Evolutionary conservation across 1,140 invertebrate species (phyloP), one percentile per base, ranked within the genome.

Genomic region (Amyelois transitella): DNA sequence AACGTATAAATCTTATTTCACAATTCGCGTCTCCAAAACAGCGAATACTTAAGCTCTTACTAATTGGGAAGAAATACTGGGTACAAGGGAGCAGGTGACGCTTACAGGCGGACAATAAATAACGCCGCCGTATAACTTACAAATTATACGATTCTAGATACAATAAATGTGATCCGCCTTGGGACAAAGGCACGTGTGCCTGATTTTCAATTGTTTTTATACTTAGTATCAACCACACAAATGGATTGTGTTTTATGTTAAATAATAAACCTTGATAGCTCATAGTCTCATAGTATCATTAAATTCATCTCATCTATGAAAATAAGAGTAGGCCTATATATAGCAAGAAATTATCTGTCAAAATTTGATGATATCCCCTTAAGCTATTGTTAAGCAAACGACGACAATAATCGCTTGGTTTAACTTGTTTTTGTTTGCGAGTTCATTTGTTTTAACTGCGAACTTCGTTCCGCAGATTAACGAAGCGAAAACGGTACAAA

Each of bases 81-180:
- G 68, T 74, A 75, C 68, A 70, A 66, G 64, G 60, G 67, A 63
- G 64, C 76, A 80, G 75, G 78, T 75, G 78, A 66, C 55, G 57
- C 38, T 19, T 32, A 43, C 50, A 38, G 60, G 20, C 38, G 53
- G 64, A 17, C 64, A 49, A 78, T 81, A 84, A 84, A 84, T 78
- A 76, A 76, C 57, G 50, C 60, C 54, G 25, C 53, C 59, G 65
- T 74, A 77, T 69, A 74, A 72, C 66, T 74, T 69, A 69, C 69
- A 62, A 77, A 72, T 75, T 70, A 72, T 73, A 66, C 62, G 56
- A 62, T 68, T 67, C 51, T n/a, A n/a, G n/a, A n/a, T n/a, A n/a
- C n/a, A n/a, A n/a, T n/a, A n/a, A n/a, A n/a, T n/a, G n/a, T n/a
- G n/a, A n/a, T n/a, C n/a, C n/a, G n/a, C n/a, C n/a, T n/a, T n/a